Evolutionary conservation across 2,113 vertebrate genomes (phyloP).

Genomic region (Calyptomena viridis): DNA sequence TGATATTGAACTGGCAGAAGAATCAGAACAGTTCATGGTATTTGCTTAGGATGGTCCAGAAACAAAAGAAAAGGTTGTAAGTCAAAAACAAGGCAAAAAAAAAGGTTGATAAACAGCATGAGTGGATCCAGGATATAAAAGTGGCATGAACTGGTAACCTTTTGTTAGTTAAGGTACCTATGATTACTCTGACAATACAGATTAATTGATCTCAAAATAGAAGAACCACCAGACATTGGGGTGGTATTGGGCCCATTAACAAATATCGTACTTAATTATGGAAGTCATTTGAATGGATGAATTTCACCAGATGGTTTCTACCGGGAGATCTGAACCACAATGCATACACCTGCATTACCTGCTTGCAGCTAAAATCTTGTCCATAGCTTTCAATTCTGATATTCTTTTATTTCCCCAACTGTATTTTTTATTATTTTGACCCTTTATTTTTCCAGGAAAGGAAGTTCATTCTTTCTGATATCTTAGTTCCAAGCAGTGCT

Average conservation of each 20-base stretch:
- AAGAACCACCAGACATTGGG: background rate
- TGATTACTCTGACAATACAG: background rate
- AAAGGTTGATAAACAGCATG: background rate
- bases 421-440: background rate
- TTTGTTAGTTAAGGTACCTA: background rate
- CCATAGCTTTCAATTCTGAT: background rate
- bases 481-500: background rate
- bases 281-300: conserved; percentile 32
- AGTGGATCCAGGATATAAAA: background rate
- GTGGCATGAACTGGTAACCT: background rate
- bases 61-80: background rate
- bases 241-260: background rate
- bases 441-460: conserved; percentile 5
- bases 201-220: background rate
- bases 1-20: background rate
- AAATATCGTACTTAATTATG: background rate
- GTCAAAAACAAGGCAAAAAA: background rate
- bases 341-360: background rate
- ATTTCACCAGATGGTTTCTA: background rate
- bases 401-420: background rate
- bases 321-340: background rate
- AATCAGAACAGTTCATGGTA: background rate
- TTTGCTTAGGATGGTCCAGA: background rate
- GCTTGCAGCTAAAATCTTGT: conserved; percentile 1
- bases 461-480: background rate